phyloP scores from a whole-genome alignment of 2,888 invertebrate genomes.

The Electrophaes corylata region DNA sequence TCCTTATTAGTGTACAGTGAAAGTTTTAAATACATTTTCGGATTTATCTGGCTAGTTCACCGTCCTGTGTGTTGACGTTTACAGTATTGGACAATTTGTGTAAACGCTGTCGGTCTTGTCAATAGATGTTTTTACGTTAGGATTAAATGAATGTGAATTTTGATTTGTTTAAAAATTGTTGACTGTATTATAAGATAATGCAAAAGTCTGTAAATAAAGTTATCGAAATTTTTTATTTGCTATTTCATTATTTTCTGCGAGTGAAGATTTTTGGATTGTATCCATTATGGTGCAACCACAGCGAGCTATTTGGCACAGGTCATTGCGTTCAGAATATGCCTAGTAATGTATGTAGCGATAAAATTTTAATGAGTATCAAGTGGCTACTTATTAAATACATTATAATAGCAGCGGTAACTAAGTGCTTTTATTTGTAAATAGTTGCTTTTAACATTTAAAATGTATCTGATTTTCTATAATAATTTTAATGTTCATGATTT shows the following conservation, averaged over 20 bases:
- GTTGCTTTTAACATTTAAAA: conserved; percentile 18
- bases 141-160: conserved; percentile 77
- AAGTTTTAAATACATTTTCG: conserved; percentile 35
- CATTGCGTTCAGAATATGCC: conserved; percentile 54
- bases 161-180: conserved; percentile 80
- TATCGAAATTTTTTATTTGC: conserved; percentile 70
- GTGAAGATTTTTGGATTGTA: conserved; percentile 72
- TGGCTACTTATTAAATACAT: conserved; percentile 43
- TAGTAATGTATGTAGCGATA: conserved; percentile 53
- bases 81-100: conserved; percentile 48
- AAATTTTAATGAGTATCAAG: conserved; percentile 47
- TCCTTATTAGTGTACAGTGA: conserved; percentile 83
- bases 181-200: conserved; percentile 83
- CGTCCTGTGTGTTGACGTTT: conserved; percentile 58
- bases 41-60: conserved; percentile 51
- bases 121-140: conserved; percentile 79
- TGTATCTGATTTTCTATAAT: conserved; percentile 6
- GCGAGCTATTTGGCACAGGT: conserved; percentile 65
- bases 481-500: not conserved
- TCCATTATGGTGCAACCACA: conserved; percentile 74
- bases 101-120: conserved; percentile 64
- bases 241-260: conserved; percentile 49
- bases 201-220: conserved; percentile 82
- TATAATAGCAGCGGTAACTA: conserved; percentile 33
- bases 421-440: conserved; percentile 24